Base-by-base conservation (phyloP, 2,797 vertebrate genomes). In the Scarus forsteni region DNA sequence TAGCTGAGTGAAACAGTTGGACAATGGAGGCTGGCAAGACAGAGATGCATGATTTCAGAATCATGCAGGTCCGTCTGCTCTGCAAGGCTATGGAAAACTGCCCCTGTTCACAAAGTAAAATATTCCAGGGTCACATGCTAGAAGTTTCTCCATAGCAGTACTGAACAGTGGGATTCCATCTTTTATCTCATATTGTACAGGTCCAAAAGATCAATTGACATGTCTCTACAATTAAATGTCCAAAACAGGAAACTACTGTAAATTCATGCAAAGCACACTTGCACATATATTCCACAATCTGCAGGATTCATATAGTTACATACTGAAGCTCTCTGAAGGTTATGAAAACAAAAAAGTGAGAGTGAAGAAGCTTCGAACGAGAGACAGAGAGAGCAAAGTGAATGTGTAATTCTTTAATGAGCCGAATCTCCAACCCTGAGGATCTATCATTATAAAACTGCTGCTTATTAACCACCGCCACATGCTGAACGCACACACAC, bases 351-450 rank as follows among this genome's bases (percentile, higher is more conserved):
- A 75, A 75, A 77, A 43, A 48, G 18, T 59, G 53, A 60, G n/a
- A 42, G 18, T 27, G 35, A 27, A 62, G 46, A 36, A 3, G 7
- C 53, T 64, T 60, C 74, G 54, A 70, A 63, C 38, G 51, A 77
- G 44, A 57, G 36, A 60, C 49, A 34, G n/a, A 8, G 58, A 66
- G 64, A 87, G 88, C 75, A 83, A 79, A 86, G 85, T 72, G 75
- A 81, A 89, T 89, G 70, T 79, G 63, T 87, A 78, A 79, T 83
- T 85, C 56, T 83, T 86, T 86, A 90, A 87, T 91, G 86, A 91
- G 79, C 81, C 49, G n/a, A 51, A 68, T 70, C 68, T 62, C 66
- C 69, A 34, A 50, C 77, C 81, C 75, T 7, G 36, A 77, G 73
- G 82, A 82, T 74, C 71, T 64, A 75, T 81, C 75, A 74, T 77